Evolutionary conservation across 2,888 invertebrate genomes (phyloP).

Genomic region (Mayetiola destructor): DNA sequence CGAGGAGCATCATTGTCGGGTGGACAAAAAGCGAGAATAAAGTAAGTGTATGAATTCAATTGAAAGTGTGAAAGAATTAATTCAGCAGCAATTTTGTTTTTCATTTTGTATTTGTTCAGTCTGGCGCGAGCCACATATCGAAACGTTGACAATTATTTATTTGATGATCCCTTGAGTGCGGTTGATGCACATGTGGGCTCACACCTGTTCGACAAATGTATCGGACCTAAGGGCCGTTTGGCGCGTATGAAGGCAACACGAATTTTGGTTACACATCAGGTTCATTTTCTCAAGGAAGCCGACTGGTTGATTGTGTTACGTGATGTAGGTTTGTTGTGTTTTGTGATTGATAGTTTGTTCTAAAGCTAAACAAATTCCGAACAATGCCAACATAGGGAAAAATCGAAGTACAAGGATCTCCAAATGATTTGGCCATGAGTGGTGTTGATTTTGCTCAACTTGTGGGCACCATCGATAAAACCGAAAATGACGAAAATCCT

Average conservation of each 20-base stretch:
- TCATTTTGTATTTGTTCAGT: slow-evolving; percentile 15
- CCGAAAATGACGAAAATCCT: slow-evolving; percentile 18
- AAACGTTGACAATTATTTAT: slow-evolving; percentile 52
- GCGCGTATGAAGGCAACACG: slow-evolving; percentile 40
- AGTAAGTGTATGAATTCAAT: slow-evolving; percentile 37
- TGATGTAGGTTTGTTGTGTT: slow-evolving; percentile 34
- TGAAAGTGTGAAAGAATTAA: background rate
- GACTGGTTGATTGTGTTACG: slow-evolving; percentile 43
- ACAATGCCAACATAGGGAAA: slow-evolving; percentile 30
- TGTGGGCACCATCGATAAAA: slow-evolving; percentile 32
- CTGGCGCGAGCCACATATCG: slow-evolving; percentile 26
- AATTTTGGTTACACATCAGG: slow-evolving; percentile 63
- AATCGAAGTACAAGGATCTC: slow-evolving; percentile 37
- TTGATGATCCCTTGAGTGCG: slow-evolving; percentile 62
- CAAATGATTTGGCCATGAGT: slow-evolving; percentile 33
- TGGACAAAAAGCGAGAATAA: slow-evolving; percentile 62
- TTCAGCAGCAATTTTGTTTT: background rate
- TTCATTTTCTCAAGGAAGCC: slow-evolving; percentile 48
- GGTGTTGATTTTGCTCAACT: slow-evolving; percentile 40
- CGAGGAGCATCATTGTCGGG: slow-evolving; percentile 57
- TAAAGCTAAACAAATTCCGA: background rate
- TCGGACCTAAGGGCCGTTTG: slow-evolving; percentile 38
- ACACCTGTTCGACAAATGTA: slow-evolving; percentile 54
- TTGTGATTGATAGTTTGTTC: background rate
- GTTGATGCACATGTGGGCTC: slow-evolving; percentile 58